These are phyloP conservation scores for Drosophila multiciliata DNA, from an alignment of 2,888 invertebrate genomes.

Conservation along the genomic window DNA sequence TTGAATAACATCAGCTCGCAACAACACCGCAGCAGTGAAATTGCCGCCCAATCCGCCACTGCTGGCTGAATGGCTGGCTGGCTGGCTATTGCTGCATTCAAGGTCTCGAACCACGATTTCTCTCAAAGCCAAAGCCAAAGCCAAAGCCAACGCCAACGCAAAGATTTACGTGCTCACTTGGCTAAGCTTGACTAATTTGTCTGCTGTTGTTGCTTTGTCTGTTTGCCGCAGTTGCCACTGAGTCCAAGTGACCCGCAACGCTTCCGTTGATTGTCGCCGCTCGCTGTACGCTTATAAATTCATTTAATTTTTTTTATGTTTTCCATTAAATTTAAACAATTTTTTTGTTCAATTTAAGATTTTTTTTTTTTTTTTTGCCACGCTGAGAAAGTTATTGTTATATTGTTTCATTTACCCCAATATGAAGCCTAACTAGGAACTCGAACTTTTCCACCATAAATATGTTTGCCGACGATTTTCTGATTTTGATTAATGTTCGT, in stretches of 20 bases:
- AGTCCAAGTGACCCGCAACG: constrained; percentile 69
- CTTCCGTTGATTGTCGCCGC: constrained; percentile 78
- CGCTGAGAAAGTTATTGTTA: constrained; percentile 69
- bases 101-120: constrained; percentile 80
- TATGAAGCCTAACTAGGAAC: constrained; percentile 11
- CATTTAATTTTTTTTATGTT: constrained; percentile 53
- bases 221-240: constrained; percentile 12
- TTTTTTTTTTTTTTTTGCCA: constrained; percentile 43
- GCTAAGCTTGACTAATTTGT: constrained; percentile 71
- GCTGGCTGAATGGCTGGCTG: neutral
- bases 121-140: constrained; percentile 44
- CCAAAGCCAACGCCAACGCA: constrained; percentile 44
- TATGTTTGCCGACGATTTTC: constrained; percentile 48
- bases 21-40: constrained; percentile 61
- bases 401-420: constrained; percentile 24
- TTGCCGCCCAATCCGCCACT: constrained; percentile 52
- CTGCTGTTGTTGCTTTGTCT: constrained; percentile 22
- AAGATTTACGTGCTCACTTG: constrained; percentile 72
- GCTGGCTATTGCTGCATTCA: constrained; percentile 52
- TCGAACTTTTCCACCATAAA: constrained; percentile 37
- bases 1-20: constrained; percentile 66
- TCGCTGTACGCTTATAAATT: constrained; percentile 62
- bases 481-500: constrained; percentile 58
- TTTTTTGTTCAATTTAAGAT: constrained; percentile 22
- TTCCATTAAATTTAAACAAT: constrained; percentile 58